phyloP scores from a whole-genome alignment of 2,888 invertebrate genomes.

The Metellina segmentata region DNA sequence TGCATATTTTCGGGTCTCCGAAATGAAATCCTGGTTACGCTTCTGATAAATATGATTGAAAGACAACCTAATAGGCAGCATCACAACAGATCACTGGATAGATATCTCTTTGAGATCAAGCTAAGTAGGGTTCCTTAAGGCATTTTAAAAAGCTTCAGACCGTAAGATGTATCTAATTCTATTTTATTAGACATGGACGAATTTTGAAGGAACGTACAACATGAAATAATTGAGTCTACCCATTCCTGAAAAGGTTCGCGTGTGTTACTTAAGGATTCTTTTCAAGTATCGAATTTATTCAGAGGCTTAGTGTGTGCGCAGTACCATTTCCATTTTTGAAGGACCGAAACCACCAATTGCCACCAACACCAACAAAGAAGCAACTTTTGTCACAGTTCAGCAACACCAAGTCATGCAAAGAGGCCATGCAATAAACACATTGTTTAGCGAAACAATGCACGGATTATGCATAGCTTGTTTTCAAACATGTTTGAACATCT shows the following conservation, averaged over 20 bases:
- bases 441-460: slow-evolving; percentile 11
- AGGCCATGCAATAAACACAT: slow-evolving; percentile 66
- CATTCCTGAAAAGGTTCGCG: too few relatives aligned
- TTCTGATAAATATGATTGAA: too few relatives aligned
- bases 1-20: too few relatives aligned
- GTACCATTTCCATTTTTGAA: slow-evolving; percentile 47
- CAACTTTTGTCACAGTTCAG: slow-evolving; percentile 32
- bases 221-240: too few relatives aligned
- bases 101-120: too few relatives aligned
- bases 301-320: not conserved
- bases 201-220: too few relatives aligned
- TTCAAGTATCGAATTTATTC: not conserved
- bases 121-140: too few relatives aligned
- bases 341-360: slow-evolving; percentile 26
- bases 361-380: slow-evolving; percentile 63
- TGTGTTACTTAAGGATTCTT: not conserved
- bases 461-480: not conserved
- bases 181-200: not conserved
- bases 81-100: too few relatives aligned
- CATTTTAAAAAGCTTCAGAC: not conserved
- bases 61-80: too few relatives aligned
- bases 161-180: not conserved
- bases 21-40: too few relatives aligned
- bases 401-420: slow-evolving; percentile 65
- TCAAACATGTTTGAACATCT: not conserved